Evolutionary conservation across 1,140 invertebrate species (phyloP), one percentile per base, ranked within the genome.

Genomic region (Alviniconcha marisindica): DNA sequence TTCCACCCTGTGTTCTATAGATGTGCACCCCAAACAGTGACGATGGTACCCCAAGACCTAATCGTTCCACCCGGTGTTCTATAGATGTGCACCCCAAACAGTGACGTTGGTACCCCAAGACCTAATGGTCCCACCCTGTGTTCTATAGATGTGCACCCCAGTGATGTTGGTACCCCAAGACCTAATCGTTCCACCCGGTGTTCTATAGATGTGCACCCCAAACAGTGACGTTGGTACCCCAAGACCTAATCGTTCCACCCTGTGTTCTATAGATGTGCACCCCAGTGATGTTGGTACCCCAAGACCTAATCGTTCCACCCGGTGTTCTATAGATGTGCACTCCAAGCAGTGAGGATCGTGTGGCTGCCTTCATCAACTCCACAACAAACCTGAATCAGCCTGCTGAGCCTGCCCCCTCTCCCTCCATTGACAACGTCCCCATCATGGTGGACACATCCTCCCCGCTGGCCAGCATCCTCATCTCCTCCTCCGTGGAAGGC

Each of bases 351-450:
- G 38, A 40, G 28, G 73, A 76, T 7, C 73, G 73, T 51, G 44
- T 76, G 2, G 73, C 73, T 1, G 73, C 73, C 73, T 76, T 76
- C 73, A 76, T 76, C 73, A 48, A 76, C 40, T 76, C 73, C 0
- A 36, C 73, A 0, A 14, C 73, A 24, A 54, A 15, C 40, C 21
- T 44, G n/a, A 36, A 24, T 0, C 36, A 74, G 38, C n/a, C 21
- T 31, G 42, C 7, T 1, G 24, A 21, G 7, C n/a, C 38, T 1
- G 38, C 10, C 28, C 10, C 15, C 73, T 48, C 0, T 3, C 5
- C 66, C n/a, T 15, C 5, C 28, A 18, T 10, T 4, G 21, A 2
- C 66, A 38, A 33, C 7, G 3, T 2, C 66, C 28, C 14, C 28
- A 71, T 7, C 7, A 4, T 10, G 33, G 3, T 7, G 7, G 21